Conservation (phyloP, 2,113 vertebrate species). For the Melanostigma gelatinosum region DNA sequence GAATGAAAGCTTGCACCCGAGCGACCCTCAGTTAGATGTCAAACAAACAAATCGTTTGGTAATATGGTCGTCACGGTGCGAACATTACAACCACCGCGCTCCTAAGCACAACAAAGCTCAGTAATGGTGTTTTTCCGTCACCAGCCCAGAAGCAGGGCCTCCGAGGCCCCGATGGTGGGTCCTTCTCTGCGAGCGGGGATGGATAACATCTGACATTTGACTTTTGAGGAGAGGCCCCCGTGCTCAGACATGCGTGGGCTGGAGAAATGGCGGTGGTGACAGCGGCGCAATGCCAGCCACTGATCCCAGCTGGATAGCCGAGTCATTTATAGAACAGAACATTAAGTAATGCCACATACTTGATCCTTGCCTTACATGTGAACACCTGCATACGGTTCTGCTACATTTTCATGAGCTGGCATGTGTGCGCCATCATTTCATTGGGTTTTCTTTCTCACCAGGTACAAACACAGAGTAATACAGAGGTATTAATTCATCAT, state of each 20-base stretch:
- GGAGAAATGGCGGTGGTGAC: slow-evolving; percentile 58
- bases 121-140: slow-evolving; percentile 69
- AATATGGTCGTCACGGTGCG: slow-evolving; percentile 43
- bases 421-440: not conserved
- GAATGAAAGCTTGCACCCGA: not conserved
- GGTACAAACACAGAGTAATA: not conserved
- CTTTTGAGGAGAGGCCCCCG: slow-evolving; percentile 74
- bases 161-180: slow-evolving; percentile 49
- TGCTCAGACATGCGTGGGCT: slow-evolving; percentile 65
- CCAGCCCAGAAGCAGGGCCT: slow-evolving; percentile 41
- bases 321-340: slow-evolving; percentile 83
- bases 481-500: not conserved
- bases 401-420: slow-evolving; percentile 1
- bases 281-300: slow-evolving; percentile 61
- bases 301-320: slow-evolving; percentile 73
- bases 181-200: slow-evolving; percentile 64
- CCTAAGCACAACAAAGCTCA: slow-evolving; percentile 19
- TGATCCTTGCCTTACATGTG: slow-evolving; percentile 50
- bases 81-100: slow-evolving; percentile 22
- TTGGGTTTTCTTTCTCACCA: not conserved
- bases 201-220: slow-evolving; percentile 82
- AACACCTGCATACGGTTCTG: slow-evolving; percentile 55
- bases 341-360: slow-evolving; percentile 75
- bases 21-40: not conserved
- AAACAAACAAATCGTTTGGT: slow-evolving; percentile 19